Conservation (phyloP, 2,797 vertebrate species). For the Gephyroberyx darwinii region DNA sequence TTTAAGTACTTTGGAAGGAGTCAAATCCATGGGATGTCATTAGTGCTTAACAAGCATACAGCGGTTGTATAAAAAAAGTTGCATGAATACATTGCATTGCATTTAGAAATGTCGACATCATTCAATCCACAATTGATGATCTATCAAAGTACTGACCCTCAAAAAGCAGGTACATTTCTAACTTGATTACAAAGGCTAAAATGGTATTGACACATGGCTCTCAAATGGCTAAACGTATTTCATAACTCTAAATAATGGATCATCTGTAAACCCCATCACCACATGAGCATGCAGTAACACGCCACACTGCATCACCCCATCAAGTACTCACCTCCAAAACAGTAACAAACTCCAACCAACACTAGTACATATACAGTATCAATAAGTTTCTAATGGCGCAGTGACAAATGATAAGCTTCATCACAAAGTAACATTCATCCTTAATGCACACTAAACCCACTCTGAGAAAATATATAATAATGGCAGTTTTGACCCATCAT, state of each 20-base stretch:
- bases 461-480: conserved; percentile 26
- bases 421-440: conserved; percentile 52
- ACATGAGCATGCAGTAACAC: conserved; percentile 45
- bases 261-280: conserved; percentile 52
- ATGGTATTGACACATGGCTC: conserved; percentile 74
- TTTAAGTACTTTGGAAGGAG: background rate
- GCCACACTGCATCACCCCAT: conserved; percentile 44
- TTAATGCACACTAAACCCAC: conserved; percentile 45
- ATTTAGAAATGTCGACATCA: conserved; percentile 51
- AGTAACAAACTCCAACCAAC: conserved; percentile 40
- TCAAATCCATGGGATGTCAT: conserved; percentile 3
- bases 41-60: conserved; percentile 16
- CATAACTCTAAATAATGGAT: conserved; percentile 51
- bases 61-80: conserved; percentile 24
- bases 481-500: conserved; percentile 49
- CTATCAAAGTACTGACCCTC: conserved; percentile 41
- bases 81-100: conserved; percentile 42
- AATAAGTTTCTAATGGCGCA: conserved; percentile 28
- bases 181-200: conserved; percentile 69
- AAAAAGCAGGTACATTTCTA: conserved; percentile 44
- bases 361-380: conserved; percentile 46
- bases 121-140: conserved; percentile 30
- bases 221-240: conserved; percentile 61
- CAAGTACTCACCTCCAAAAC: conserved; percentile 44
- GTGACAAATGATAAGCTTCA: conserved; percentile 40